These are phyloP conservation scores for Gymnocephalus cernua DNA, from an alignment of 2,113 vertebrate genomes.

Conservation along the genomic window DNA sequence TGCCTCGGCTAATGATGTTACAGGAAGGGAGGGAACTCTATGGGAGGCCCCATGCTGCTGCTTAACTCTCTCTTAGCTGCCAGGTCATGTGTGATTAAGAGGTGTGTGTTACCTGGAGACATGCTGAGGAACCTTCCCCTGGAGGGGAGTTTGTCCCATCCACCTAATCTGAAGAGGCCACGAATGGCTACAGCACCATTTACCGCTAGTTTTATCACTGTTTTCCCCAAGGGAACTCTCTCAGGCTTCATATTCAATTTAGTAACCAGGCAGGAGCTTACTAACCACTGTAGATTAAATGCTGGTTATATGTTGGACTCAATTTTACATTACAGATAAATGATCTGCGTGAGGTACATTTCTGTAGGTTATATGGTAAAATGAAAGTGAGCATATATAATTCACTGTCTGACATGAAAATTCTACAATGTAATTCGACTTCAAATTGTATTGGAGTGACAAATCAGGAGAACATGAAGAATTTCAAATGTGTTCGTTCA, in stretches of 20 bases:
- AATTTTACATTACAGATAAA: slow-evolving; percentile 29
- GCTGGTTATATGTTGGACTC: slow-evolving; percentile 27
- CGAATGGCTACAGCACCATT: slow-evolving; percentile 76
- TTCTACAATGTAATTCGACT: neutral
- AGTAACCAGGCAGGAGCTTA: slow-evolving; percentile 56
- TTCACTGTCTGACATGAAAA: neutral
- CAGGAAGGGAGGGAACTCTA: slow-evolving; percentile 76
- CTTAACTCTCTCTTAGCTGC: slow-evolving; percentile 85
- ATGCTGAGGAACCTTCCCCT: slow-evolving; percentile 86
- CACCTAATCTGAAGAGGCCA: slow-evolving; percentile 83
- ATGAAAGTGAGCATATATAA: neutral
- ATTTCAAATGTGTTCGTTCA: neutral
- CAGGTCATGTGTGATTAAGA: slow-evolving; percentile 92
- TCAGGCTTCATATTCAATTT: slow-evolving; percentile 69
- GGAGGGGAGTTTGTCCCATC: slow-evolving; percentile 84
- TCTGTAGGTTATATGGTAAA: slow-evolving; percentile 1
- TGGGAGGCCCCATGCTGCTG: slow-evolving; percentile 82
- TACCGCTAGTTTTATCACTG: slow-evolving; percentile 74
- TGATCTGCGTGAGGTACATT: slow-evolving; percentile 16
- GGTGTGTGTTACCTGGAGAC: slow-evolving; percentile 88
- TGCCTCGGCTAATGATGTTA: slow-evolving; percentile 79
- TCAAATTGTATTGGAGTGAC: neutral
- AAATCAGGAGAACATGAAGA: neutral
- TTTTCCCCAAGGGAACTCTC: slow-evolving; percentile 57
- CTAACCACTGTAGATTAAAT: slow-evolving; percentile 45